Base-by-base conservation (phyloP, 1,140 invertebrate species). In the Achroia grisella region DNA sequence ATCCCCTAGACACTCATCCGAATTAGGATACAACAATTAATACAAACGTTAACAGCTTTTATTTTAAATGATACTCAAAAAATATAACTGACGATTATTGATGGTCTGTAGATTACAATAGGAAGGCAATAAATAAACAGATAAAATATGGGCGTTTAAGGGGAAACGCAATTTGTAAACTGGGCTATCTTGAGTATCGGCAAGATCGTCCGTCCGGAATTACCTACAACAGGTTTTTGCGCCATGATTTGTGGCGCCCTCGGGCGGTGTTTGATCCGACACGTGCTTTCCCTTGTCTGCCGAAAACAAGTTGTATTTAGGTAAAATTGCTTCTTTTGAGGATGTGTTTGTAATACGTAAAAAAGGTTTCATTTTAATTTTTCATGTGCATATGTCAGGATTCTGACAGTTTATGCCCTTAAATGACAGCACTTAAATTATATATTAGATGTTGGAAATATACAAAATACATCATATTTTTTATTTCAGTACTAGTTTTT, bases 171-270 rank as follows among this genome's bases (percentile, higher is more conserved):
- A 81, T 81, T 83, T 81, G 74, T 72, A 74, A 66, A 64, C 60
- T 57, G 52, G 62, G 58, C 58, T 76, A 73, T 75, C 71, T 71
- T 58, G 56, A 71, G 69, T 66, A 64, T 72, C 62, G 61, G 57
- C 47, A 61, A 73, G 71, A 84, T 78, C 69, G 61, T 55, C 50
- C 59, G 62, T 61, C 50, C 45, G 44, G 70, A 73, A 78, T 78
- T 80, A 83, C 71, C 68, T 76, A 78, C 79, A 84, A 78, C 75
- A 79, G 75, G 73, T 81, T 80, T 74, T 78, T 77, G 71, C 58
- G 55, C 47, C 60, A 78, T 81, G 80, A 84, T 84, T 84, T 84
- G 80, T 84, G 62, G 68, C 49, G 63, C 77, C 75, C 79, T 46
- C 51, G 71, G 75, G 75, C 66, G 46, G 60, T 66, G 60, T 69